Conservation (phyloP, 2,797 vertebrate genomes). For the Pangasius krempfi region DNA sequence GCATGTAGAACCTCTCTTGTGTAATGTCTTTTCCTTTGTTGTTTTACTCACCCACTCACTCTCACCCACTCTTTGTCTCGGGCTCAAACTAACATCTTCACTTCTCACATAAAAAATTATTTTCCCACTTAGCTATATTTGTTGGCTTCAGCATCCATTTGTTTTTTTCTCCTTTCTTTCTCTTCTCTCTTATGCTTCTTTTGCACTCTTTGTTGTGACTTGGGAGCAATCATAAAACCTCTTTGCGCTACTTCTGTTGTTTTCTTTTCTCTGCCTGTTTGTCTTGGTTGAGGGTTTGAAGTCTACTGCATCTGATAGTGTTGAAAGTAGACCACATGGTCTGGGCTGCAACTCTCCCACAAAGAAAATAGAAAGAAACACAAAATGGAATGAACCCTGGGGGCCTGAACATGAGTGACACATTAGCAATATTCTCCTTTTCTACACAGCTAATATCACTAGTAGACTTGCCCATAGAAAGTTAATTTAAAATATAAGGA, state of each 20-base stretch:
- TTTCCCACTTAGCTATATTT: background rate
- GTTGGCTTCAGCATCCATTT: background rate
- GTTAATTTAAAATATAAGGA: background rate
- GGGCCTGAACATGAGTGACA: background rate
- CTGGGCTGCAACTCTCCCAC: background rate
- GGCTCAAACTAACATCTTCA: background rate
- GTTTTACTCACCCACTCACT: conserved; percentile 7
- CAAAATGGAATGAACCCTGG: background rate
- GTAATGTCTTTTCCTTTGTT: background rate
- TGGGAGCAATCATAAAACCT: conserved; percentile 9
- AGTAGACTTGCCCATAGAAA: background rate
- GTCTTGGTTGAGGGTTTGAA: conserved; percentile 15
- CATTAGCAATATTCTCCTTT: background rate
- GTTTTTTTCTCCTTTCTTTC: background rate
- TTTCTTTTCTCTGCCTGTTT: conserved; percentile 7
- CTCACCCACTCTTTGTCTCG: background rate
- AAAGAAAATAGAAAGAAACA: background rate
- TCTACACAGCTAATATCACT: background rate
- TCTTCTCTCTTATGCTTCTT: background rate
- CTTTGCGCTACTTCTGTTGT: background rate
- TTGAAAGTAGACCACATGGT: conserved; percentile 15
- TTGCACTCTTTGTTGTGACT: background rate
- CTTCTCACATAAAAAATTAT: background rate
- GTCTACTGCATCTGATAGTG: background rate
- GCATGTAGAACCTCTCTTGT: background rate